Base-by-base conservation (phyloP, 2,888 invertebrate species). In the Ectemnius continuus region DNA sequence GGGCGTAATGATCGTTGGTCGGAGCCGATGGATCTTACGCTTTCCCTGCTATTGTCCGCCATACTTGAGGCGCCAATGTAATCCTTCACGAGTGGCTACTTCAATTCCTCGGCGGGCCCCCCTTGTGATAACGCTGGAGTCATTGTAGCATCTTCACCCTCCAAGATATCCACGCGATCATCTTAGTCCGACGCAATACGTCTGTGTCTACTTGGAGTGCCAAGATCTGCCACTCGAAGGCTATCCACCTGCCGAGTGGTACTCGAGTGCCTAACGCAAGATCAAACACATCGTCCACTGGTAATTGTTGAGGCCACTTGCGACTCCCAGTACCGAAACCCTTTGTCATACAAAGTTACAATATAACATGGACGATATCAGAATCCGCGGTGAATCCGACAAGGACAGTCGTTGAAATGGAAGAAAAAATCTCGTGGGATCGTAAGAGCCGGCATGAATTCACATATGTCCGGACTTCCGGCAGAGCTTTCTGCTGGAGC, bases 211-310 rank as follows among this genome's bases (percentile, higher is more conserved):
- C 60, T 67, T 74, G 64, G 66, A 76, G 76, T 72, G 77, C 63
- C 69, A 77, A 77, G 76, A 77, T 77, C 8, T 11, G 66, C 76
- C 77, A 77, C 76, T 77, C 46, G 71, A 72, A 75, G 65, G 68
- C 36, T 71, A 52, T 68, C 68, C 72, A 62, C 59, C 47, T 16
- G 60, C 58, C 66, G 68, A 76, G 76, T 66, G 71, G 20, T 11
- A 5, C 65, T 65, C 58, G 65, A 70, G 62, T 28, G 57, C 4
- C 28, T 16, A 52, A 52, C 16, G 52, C 16, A 16, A 52, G 52
- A 52, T 52, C 52, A 52, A 52, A 52, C 52, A 16, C 52, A 52
- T 52, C 52, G 14, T 14, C 16, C 52, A 52, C 36, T 8, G 4
- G 36, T 36, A 36, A 36, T 11, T 36, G 36, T 36, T 11, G 1